A percentile compares a stretch with the other conserved stretches of the same genome.
Conservation (phyloP, 2,113 vertebrate species). For the Pteropus alecto region DNA sequence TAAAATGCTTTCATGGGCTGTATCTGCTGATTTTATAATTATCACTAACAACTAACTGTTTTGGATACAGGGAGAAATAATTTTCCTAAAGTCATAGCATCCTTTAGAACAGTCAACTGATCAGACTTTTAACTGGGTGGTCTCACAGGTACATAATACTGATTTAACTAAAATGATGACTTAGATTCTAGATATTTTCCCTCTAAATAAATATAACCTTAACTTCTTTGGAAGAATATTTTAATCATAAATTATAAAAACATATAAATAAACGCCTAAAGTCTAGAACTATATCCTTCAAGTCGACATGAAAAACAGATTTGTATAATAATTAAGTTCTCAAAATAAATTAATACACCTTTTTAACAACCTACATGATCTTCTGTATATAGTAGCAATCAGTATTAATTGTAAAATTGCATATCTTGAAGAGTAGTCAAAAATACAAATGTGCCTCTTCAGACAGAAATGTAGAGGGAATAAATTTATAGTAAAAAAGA, state of each 20-base stretch:
- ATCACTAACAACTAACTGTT: background rate
- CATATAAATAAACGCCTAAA: background rate
- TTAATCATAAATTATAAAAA: background rate
- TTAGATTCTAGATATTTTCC: background rate
- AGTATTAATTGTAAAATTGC: background rate
- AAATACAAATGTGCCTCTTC: background rate
- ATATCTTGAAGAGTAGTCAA: background rate
- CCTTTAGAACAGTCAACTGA: background rate
- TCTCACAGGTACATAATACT: background rate
- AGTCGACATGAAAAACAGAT: background rate
- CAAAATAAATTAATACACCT: background rate
- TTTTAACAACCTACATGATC: background rate
- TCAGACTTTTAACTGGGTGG: background rate
- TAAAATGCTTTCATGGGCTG: background rate
- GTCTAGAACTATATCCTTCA: background rate
- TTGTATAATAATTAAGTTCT: background rate
- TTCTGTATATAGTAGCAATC: background rate
- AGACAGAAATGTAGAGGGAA: background rate
- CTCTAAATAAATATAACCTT: background rate
- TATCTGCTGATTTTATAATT: background rate
- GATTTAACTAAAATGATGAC: background rate
- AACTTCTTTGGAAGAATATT: background rate
- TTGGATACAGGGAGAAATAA: background rate
- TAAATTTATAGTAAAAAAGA: background rate
- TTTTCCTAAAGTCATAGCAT: background rate